Evolutionary conservation across 2,113 vertebrate genomes (phyloP).

Genomic region (Saimiri boliviensis): DNA sequence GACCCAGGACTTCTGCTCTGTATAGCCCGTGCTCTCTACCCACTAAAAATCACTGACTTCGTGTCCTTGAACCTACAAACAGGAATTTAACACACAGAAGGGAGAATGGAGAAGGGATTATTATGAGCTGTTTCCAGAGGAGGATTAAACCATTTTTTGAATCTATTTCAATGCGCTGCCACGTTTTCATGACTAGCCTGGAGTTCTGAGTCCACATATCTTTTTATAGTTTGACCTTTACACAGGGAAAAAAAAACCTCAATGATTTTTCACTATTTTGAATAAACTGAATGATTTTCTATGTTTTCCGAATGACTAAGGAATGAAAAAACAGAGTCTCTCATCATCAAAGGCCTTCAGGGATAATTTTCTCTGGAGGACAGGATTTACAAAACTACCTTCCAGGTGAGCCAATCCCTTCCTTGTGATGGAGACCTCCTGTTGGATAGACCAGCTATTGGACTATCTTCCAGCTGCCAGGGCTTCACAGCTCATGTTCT

Average conservation of each 20-base stretch:
- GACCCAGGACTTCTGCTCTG: neutral
- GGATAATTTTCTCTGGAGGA: constrained; percentile 43
- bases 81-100: constrained; percentile 20
- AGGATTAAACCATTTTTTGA: constrained; percentile 64
- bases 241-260: constrained; percentile 55
- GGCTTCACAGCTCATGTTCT: constrained; percentile 17
- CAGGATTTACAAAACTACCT: neutral
- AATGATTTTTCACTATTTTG: constrained; percentile 66
- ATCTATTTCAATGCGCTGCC: constrained; percentile 43
- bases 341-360: neutral
- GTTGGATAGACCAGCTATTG: neutral
- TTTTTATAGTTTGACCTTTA: constrained; percentile 78
- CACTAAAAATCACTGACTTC: constrained; percentile 20
- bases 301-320: constrained; percentile 69
- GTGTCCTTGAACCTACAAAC: constrained; percentile 40
- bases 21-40: neutral
- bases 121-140: constrained; percentile 50
- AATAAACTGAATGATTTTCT: constrained; percentile 61
- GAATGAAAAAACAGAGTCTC: constrained; percentile 44
- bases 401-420: neutral
- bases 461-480: constrained; percentile 60
- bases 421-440: neutral
- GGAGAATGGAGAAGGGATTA: constrained; percentile 12
- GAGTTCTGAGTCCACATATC: constrained; percentile 64
- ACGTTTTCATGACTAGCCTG: constrained; percentile 55